These are phyloP conservation scores for Oreotrochilus melanogaster DNA, from an alignment of 2,113 vertebrate species.

Conservation along the genomic window DNA sequence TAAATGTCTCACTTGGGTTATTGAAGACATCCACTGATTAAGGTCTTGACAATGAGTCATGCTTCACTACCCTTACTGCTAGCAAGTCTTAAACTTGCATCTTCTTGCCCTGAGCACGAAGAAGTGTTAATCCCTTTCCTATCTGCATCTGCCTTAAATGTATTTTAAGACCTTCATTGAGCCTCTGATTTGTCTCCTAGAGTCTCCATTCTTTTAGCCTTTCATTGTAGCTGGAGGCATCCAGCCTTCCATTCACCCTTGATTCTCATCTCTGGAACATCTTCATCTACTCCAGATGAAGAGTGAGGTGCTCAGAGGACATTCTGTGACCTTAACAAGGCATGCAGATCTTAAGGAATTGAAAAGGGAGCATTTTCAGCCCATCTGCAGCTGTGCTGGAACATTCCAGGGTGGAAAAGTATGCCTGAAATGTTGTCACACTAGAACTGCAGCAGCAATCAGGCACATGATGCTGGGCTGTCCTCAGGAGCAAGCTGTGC, in stretches of 20 bases:
- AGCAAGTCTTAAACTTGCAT: background rate
- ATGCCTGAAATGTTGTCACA: background rate
- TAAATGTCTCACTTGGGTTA: background rate
- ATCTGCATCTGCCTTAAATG: background rate
- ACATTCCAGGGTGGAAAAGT: background rate
- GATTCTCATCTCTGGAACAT: background rate
- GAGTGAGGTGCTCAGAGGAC: background rate
- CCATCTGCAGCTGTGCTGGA: background rate
- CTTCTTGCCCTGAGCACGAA: background rate
- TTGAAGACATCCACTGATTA: background rate
- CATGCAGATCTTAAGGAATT: background rate
- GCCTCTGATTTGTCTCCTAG: background rate
- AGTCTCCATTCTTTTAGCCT: background rate
- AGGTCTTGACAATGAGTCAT: background rate
- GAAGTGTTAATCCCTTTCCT: background rate
- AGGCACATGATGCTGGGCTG: rapidly evolving
- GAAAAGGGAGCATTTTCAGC: background rate
- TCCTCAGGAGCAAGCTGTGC: background rate
- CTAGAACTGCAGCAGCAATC: background rate
- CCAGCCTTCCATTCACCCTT: background rate
- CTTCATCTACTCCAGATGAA: background rate
- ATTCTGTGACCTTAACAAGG: background rate
- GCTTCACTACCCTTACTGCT: background rate
- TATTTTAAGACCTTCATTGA: background rate
- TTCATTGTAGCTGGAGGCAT: background rate